These are phyloP conservation scores for Platypus cylindrus DNA, from an alignment of 2,888 invertebrate species.

Conservation along the genomic window DNA sequence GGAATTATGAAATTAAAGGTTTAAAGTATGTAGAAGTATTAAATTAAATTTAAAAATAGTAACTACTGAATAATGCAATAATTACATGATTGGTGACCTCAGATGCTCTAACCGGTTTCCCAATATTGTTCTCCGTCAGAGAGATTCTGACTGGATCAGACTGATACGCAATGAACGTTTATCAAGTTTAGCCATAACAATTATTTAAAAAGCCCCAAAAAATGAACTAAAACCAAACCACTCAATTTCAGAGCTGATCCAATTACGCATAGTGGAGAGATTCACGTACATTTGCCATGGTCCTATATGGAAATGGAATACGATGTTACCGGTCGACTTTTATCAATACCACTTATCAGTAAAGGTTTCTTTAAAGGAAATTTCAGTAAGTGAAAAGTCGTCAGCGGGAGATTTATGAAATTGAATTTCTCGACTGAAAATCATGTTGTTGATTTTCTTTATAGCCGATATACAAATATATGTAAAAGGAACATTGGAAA, in stretches of 20 bases:
- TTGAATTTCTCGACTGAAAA: neutral
- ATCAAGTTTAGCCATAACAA: too few species aligned
- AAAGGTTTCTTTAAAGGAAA: slow-evolving; percentile 42
- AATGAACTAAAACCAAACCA: neutral
- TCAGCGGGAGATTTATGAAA: too few species aligned
- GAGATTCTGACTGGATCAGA: neutral
- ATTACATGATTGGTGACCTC: neutral
- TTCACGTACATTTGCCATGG: slow-evolving; percentile 36
- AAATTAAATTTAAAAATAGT: neutral
- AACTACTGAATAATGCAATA: neutral
- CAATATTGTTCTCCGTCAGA: neutral
- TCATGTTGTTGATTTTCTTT: neutral
- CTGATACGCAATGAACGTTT: neutral
- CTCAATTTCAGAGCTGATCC: slow-evolving; percentile 34
- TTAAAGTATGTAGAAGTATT: slow-evolving; percentile 43
- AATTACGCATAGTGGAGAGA: slow-evolving; percentile 33
- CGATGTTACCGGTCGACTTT: slow-evolving; percentile 39
- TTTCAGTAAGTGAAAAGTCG: slow-evolving; percentile 39
- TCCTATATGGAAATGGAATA: slow-evolving; percentile 39
- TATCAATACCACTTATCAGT: slow-evolving; percentile 39
- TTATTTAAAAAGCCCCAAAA: neutral
- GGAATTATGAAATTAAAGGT: slow-evolving; percentile 49
- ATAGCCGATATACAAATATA: slow-evolving; percentile 41
- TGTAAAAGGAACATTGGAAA: slow-evolving; percentile 45
- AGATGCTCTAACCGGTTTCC: too few species aligned